phyloP scores from a whole-genome alignment of 2,113 vertebrate species.

The Speoplatyrhinus poulsoni region DNA sequence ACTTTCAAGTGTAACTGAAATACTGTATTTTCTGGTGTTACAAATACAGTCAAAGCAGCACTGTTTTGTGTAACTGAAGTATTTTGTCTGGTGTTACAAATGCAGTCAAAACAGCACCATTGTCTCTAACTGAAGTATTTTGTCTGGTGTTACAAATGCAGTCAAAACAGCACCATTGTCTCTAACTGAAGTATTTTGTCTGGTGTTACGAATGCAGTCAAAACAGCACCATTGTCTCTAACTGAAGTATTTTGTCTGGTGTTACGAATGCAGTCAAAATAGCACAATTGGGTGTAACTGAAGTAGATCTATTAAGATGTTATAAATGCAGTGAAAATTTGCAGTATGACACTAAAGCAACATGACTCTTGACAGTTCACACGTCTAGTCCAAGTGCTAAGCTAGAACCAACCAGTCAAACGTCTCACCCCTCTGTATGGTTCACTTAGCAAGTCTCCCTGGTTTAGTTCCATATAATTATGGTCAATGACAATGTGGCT shows the following conservation, averaged over 20 bases:
- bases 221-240: background rate
- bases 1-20: too few relatives aligned
- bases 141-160: too few relatives aligned
- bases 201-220: too few relatives aligned
- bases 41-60: too few relatives aligned
- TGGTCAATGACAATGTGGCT: conserved; percentile 9
- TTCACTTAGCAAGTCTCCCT: background rate
- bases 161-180: too few relatives aligned
- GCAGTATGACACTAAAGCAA: too few relatives aligned
- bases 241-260: background rate
- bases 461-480: conserved; percentile 16
- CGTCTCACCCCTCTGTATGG: conserved; percentile 14
- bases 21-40: too few relatives aligned
- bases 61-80: conserved; percentile 25
- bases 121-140: background rate
- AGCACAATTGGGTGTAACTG: background rate
- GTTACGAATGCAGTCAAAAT: too few relatives aligned
- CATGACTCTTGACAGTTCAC: background rate
- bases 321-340: too few relatives aligned
- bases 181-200: too few relatives aligned
- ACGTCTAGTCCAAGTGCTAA: conserved; percentile 17
- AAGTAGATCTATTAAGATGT: too few relatives aligned
- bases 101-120: too few relatives aligned
- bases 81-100: background rate
- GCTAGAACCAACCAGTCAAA: conserved; percentile 6